Conservation (phyloP, 2,113 vertebrate genomes). For the Hepsetus odoe region DNA sequence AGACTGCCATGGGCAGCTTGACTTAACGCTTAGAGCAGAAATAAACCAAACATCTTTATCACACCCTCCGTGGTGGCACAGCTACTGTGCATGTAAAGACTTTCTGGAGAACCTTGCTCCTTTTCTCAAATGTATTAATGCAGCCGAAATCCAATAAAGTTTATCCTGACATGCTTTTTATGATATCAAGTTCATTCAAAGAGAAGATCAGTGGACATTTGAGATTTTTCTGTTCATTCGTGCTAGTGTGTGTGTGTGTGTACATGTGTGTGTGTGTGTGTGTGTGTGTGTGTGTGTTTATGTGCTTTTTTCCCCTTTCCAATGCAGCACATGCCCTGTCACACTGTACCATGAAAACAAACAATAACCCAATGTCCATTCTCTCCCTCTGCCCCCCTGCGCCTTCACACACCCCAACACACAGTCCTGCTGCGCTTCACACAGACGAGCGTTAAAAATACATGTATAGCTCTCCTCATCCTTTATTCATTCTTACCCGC, state of each 20-base stretch:
- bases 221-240: no score
- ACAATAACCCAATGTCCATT: slow-evolving; percentile 50
- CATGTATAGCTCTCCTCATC: slow-evolving; percentile 81
- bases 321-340: slow-evolving; percentile 43
- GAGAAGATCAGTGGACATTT: slow-evolving; percentile 24
- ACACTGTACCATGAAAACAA: slow-evolving; percentile 47
- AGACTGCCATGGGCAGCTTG: slow-evolving; percentile 40
- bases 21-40: slow-evolving; percentile 17
- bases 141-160: not conserved
- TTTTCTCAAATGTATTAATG: not conserved
- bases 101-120: not conserved
- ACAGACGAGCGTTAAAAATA: slow-evolving; percentile 79
- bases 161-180: slow-evolving; percentile 33
- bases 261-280: slow-evolving; percentile 12
- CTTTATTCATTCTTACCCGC: slow-evolving; percentile 78
- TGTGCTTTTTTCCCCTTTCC: slow-evolving; percentile 12
- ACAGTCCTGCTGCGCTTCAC: slow-evolving; percentile 74
- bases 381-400: slow-evolving; percentile 41
- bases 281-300: no score
- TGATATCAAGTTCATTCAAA: slow-evolving; percentile 7
- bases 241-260: slow-evolving; percentile 3
- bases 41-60: slow-evolving; percentile 46
- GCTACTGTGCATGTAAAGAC: not conserved
- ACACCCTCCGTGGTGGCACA: not conserved
- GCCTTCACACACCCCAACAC: slow-evolving; percentile 49